Base-by-base conservation (phyloP, 2,113 vertebrate species). In the Conger conger region DNA sequence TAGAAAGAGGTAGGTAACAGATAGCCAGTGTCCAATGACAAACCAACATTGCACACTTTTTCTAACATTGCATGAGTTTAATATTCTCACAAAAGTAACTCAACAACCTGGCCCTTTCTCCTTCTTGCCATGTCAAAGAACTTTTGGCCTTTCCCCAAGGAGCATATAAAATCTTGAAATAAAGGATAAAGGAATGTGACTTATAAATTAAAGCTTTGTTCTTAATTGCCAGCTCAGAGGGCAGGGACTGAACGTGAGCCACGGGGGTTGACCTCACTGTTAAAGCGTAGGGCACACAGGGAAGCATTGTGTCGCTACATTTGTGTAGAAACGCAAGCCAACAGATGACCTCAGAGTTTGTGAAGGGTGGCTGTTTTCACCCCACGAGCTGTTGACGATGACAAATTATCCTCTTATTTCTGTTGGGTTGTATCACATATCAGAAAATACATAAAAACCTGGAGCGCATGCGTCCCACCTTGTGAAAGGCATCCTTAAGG, bases 301-400 rank as follows among this genome's bases (percentile, higher is more conserved):
- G 20, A 63, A 78, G 85, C 81, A 82, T 86, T 76, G 77, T 86
- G 35, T 76, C 40, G 50, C 68, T 82, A 40, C 85, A 82, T 73
- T 82, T 82, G 81, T 86, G 38, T 57, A 73, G 76, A 86, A 86
- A 82, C 53, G 86, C 37, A 86, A 50, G 80, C 80, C 90, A 91
- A 91, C 0, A 89, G 87, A 90, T 89, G 18, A 92, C 87, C 87
- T 91, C 91, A 91, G 87, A 27, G 79, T 82, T 73, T 87, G 81
- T 60, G 90, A 85, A 89, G 79, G 42, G 85, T 89, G 87, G 81
- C 84, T 90, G 84, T 90, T 91, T 90, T 63, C 80, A 88, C 87
- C 81, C 91, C 87, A 88, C 90, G 89, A 89, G 90, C 90, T 89
- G 90, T 91, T 92, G 91, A 89, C 91, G 90, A 80, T 0, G 89